These are phyloP conservation scores for Hyposoter didymator DNA, from an alignment of 2,888 invertebrate genomes.

Conservation along the genomic window DNA sequence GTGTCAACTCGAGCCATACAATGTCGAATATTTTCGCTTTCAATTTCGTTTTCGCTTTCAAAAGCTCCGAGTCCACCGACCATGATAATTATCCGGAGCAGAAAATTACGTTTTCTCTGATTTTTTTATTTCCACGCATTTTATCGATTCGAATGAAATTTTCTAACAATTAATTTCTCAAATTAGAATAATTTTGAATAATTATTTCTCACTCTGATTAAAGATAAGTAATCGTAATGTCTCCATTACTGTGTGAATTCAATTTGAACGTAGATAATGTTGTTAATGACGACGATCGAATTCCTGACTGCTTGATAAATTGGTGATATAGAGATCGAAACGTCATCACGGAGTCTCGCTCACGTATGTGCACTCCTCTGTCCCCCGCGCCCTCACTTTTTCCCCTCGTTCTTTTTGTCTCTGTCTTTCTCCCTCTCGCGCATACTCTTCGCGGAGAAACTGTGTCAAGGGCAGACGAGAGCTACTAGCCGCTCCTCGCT, in stretches of 20 bases:
- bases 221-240: neutral
- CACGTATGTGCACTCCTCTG: conserved; percentile 39
- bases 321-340: conserved; percentile 52
- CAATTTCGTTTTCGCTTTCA: neutral
- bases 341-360: conserved; percentile 47
- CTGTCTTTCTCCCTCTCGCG: conserved; percentile 10
- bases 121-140: neutral
- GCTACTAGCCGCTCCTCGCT: conserved; percentile 48
- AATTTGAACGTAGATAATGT: neutral
- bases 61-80: neutral
- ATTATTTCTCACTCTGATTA: neutral
- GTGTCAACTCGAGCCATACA: neutral
- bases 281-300: conserved; percentile 8
- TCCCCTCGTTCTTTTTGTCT: conserved; percentile 58
- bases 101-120: neutral
- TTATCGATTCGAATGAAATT: neutral
- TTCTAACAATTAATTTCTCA: neutral
- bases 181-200: neutral
- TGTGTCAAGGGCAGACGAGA: conserved; percentile 82
- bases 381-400: conserved; percentile 10
- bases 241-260: neutral
- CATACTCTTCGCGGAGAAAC: conserved; percentile 73
- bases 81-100: neutral
- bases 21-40: neutral
- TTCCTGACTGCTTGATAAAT: conserved; percentile 22